phyloP scores from a whole-genome alignment of 2,888 invertebrate species.

The Drosophila monieri region DNA sequence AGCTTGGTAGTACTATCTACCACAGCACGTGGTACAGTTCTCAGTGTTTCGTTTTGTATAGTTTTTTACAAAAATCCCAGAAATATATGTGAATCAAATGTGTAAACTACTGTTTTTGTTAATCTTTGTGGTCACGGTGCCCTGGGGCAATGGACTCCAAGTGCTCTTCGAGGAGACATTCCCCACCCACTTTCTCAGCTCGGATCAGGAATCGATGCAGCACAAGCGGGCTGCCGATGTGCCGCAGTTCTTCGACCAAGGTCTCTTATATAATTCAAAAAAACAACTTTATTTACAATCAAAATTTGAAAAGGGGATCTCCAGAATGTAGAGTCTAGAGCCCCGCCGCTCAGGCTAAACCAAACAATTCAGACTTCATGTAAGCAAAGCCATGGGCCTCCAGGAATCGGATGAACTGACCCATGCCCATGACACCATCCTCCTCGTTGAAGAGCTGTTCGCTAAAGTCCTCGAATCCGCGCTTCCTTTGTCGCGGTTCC shows the following conservation, averaged over 20 bases:
- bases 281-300: slow-evolving; percentile 42
- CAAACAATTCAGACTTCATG: slow-evolving; percentile 93
- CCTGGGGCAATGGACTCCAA: slow-evolving; percentile 51
- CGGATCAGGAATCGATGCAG: slow-evolving; percentile 55
- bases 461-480: slow-evolving; percentile 81
- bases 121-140: slow-evolving; percentile 32
- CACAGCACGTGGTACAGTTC: slow-evolving; percentile 56
- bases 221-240: slow-evolving; percentile 72
- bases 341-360: slow-evolving; percentile 83
- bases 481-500: slow-evolving; percentile 85
- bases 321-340: background rate
- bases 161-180: slow-evolving; percentile 67
- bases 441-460: slow-evolving; percentile 82
- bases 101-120: slow-evolving; percentile 55
- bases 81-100: slow-evolving; percentile 48
- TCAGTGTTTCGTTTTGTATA: slow-evolving; percentile 16
- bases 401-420: slow-evolving; percentile 90
- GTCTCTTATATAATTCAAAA: slow-evolving; percentile 42
- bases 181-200: slow-evolving; percentile 47
- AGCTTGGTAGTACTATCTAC: background rate
- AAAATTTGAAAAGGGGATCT: background rate
- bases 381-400: slow-evolving; percentile 88
- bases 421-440: slow-evolving; percentile 90
- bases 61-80: slow-evolving; percentile 8
- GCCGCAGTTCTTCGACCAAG: slow-evolving; percentile 79